phyloP scores from a whole-genome alignment of 92 coral and sea anemone genomes.

The Phenganax stokvisi region DNA sequence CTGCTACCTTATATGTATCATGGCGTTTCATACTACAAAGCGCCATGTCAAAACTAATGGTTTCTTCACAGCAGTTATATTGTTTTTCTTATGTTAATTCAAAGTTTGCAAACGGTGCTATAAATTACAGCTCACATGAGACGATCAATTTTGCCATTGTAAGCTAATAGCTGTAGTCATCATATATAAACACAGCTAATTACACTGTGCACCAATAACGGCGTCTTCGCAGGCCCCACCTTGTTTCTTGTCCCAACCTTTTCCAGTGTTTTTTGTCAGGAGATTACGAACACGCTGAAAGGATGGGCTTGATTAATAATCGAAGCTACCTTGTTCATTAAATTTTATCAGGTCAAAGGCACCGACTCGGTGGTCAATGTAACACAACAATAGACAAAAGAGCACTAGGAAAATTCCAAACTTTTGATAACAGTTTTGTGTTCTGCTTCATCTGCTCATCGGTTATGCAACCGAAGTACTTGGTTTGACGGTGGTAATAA shows the following conservation, averaged over 20 bases:
- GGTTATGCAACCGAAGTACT: not conserved
- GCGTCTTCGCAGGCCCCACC: constrained; percentile 1
- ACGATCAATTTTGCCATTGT: constrained; percentile 25
- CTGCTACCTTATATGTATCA: constrained; percentile 3
- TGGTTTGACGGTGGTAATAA: not conserved
- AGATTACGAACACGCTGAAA: not conserved
- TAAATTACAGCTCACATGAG: constrained; percentile 30
- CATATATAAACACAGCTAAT: constrained; percentile 8
- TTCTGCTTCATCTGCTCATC: not conserved
- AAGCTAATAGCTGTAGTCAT: not conserved
- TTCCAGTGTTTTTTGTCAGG: constrained; percentile 11
- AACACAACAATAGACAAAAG: constrained; percentile 36
- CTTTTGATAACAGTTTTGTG: not conserved
- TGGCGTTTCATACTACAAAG: constrained; percentile 18
- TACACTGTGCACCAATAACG: not conserved
- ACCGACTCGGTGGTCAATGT: constrained; percentile 41
- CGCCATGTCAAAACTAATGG: constrained; percentile 34
- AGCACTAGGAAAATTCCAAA: not conserved
- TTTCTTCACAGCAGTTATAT: constrained; percentile 37
- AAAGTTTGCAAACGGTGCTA: constrained; percentile 5
- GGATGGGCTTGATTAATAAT: constrained; percentile 20
- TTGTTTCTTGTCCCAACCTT: constrained; percentile 7
- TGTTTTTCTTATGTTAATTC: constrained; percentile 35
- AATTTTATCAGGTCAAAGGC: constrained; percentile 19
- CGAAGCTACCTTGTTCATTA: constrained; percentile 1